Percentiles rank a stretch among this genome's conserved stretches.
phyloP scores from a whole-genome alignment of 2,888 invertebrate genomes.

The Prosopocoilus inquinatus region DNA sequence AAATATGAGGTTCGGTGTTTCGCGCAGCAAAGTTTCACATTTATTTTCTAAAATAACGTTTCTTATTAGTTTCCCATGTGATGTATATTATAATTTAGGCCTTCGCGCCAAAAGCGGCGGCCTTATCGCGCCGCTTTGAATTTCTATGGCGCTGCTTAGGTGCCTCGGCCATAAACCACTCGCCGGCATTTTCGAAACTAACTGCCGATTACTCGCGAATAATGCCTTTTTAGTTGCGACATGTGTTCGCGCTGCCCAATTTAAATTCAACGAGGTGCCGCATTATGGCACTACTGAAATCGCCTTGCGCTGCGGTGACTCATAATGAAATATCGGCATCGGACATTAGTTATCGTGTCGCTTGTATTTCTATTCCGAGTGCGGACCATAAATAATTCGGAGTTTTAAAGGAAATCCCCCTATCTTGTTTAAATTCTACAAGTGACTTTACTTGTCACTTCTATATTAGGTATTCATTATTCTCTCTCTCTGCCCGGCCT shows the following conservation, averaged over 20 bases:
- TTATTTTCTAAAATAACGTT: too few relatives aligned
- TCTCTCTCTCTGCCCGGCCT: too few relatives aligned
- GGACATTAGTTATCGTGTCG: slow-evolving; percentile 16
- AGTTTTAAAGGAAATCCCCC: slow-evolving; percentile 20
- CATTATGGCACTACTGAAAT: slow-evolving; percentile 13
- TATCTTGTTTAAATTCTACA: slow-evolving; percentile 20
- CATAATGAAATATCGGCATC: slow-evolving; percentile 17
- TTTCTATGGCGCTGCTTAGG: too few relatives aligned
- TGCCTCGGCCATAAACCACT: not conserved
- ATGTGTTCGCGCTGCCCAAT: slow-evolving; percentile 16
- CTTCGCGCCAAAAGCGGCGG: too few relatives aligned
- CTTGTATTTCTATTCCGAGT: slow-evolving; percentile 13
- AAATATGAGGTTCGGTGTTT: too few relatives aligned
- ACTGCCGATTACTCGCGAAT: slow-evolving; percentile 13
- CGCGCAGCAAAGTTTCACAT: too few relatives aligned
- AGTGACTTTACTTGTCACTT: slow-evolving; percentile 17
- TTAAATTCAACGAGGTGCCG: slow-evolving; percentile 11
- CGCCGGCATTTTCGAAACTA: slow-evolving; percentile 1
- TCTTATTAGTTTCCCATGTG: too few relatives aligned
- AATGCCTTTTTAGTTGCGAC: slow-evolving; percentile 17
- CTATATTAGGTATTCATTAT: slow-evolving; percentile 22
- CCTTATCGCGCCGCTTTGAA: too few relatives aligned
- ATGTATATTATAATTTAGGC: too few relatives aligned
- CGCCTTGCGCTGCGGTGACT: slow-evolving; percentile 11
- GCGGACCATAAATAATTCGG: slow-evolving; percentile 18